Percentiles rank a stretch among this genome's conserved stretches.
Conservation (phyloP, 2,113 vertebrate genomes). For the Periophthalmodon schlosseri region DNA sequence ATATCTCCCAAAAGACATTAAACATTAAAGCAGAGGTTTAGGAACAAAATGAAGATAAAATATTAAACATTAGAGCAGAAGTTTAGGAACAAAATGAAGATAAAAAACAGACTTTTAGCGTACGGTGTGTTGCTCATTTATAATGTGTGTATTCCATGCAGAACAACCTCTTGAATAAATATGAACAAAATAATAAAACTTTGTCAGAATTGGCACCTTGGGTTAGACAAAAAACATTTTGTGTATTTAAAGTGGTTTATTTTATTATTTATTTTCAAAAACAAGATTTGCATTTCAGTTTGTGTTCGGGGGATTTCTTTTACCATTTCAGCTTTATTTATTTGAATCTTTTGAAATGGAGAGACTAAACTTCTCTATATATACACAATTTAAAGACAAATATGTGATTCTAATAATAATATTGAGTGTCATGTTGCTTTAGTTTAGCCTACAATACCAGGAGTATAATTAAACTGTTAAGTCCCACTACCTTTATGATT, state of each 20-base stretch:
- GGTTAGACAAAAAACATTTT: background rate
- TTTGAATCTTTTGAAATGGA: no score
- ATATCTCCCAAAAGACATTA: slow-evolving; percentile 48
- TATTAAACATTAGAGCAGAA: slow-evolving; percentile 45
- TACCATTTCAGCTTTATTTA: no score
- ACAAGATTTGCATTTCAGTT: background rate
- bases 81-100: slow-evolving; percentile 20
- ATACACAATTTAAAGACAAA: no score
- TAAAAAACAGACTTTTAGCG: background rate
- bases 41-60: slow-evolving; percentile 20
- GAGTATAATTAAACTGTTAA: no score
- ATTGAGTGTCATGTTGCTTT: no score
- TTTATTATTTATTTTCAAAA: background rate
- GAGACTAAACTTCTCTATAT: no score
- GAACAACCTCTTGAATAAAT: background rate
- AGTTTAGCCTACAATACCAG: no score
- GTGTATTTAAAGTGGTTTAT: background rate
- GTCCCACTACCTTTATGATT: no score
- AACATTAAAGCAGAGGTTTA: slow-evolving; percentile 38
- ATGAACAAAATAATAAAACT: background rate
- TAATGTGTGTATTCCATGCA: slow-evolving; percentile 14
- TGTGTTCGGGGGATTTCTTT: no score
- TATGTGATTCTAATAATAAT: no score
- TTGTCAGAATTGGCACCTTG: background rate
- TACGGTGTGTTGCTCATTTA: background rate